These are phyloP conservation scores for Lamellibrachia columna DNA, from an alignment of 2,888 invertebrate genomes.

Conservation along the genomic window DNA sequence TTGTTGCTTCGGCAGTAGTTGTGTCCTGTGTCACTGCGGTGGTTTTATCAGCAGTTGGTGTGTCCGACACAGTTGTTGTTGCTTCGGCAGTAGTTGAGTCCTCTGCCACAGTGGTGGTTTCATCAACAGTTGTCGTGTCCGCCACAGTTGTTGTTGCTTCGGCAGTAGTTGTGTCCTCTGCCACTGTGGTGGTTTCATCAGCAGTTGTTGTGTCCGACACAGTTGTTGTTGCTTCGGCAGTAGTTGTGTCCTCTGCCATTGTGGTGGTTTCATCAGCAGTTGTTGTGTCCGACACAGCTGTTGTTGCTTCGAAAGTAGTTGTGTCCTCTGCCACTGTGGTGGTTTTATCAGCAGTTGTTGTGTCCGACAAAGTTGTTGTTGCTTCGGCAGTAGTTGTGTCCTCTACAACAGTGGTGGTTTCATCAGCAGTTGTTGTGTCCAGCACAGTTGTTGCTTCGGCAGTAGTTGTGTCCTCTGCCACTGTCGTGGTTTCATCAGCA, in stretches of 20 bases:
- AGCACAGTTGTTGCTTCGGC: not conserved
- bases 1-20: not conserved
- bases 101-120: not conserved
- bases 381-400: not conserved
- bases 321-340: not conserved
- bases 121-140: not conserved
- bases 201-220: not conserved
- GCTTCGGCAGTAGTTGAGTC: not conserved
- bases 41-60: not conserved
- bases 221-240: not conserved
- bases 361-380: not conserved
- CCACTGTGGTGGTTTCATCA: not conserved
- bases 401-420: not conserved
- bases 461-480: not conserved
- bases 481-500: not conserved
- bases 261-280: not conserved
- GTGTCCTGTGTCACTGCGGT: not conserved
- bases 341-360: not conserved
- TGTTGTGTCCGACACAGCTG: not conserved
- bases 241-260: not conserved
- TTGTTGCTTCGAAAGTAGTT: not conserved
- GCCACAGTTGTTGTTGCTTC: not conserved
- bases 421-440: not conserved
- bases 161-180: not conserved
- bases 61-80: not conserved